Conservation (phyloP, 2,797 vertebrate species). For the Argentina silus region DNA sequence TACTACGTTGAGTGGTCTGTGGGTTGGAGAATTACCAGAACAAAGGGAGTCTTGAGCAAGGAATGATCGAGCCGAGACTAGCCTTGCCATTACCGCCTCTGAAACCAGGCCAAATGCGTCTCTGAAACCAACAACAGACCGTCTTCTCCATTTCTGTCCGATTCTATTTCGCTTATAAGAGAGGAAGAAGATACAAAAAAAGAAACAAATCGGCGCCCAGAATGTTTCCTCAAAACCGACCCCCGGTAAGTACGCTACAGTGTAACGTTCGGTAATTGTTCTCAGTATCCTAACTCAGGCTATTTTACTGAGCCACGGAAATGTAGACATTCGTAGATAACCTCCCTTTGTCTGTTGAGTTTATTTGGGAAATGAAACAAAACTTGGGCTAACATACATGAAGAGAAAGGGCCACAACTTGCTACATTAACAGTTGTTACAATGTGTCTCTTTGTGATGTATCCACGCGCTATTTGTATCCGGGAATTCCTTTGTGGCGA, state of each 20-base stretch:
- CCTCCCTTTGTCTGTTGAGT: not conserved
- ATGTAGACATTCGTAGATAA: not conserved
- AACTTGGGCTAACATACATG: slow-evolving; percentile 10
- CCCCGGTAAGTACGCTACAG: slow-evolving; percentile 81
- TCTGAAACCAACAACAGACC: slow-evolving; percentile 65
- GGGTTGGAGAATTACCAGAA: slow-evolving; percentile 74
- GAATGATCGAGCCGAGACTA: slow-evolving; percentile 67
- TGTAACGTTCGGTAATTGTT: slow-evolving; percentile 17
- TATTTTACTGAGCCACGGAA: not conserved
- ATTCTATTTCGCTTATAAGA: slow-evolving; percentile 54
- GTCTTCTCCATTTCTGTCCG: slow-evolving; percentile 55
- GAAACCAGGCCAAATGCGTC: slow-evolving; percentile 76
- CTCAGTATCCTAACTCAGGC: not conserved
- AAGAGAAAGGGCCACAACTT: not conserved
- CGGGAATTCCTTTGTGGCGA: slow-evolving; percentile 32
- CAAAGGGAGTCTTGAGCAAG: slow-evolving; percentile 73
- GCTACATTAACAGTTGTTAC: slow-evolving; percentile 27
- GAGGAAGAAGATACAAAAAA: slow-evolving; percentile 48
- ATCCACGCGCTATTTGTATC: slow-evolving; percentile 36
- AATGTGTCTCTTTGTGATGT: slow-evolving; percentile 36
- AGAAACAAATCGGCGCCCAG: slow-evolving; percentile 66
- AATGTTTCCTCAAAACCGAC: slow-evolving; percentile 92
- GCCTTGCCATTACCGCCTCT: slow-evolving; percentile 57
- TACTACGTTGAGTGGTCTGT: slow-evolving; percentile 48
- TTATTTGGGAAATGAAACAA: slow-evolving; percentile 11